Evolutionary conservation across 2,797 vertebrate genomes (phyloP).

Genomic region (Menidia menidia): DNA sequence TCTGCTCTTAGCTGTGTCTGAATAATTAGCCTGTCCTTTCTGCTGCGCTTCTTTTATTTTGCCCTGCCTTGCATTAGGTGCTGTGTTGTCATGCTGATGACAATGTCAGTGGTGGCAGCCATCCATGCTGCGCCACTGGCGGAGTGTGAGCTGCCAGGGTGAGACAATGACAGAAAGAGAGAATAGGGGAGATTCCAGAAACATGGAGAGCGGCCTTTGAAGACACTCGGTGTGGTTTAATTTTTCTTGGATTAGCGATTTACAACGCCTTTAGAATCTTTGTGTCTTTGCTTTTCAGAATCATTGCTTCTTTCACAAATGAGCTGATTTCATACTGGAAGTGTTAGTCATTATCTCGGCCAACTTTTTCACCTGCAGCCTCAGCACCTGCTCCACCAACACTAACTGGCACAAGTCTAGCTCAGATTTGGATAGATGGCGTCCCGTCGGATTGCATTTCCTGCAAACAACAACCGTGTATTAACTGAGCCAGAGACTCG

Average conservation of each 20-base stretch:
- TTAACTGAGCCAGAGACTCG: slow-evolving; percentile 13
- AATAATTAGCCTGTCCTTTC: slow-evolving; percentile 80
- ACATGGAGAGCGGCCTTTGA: slow-evolving; percentile 28
- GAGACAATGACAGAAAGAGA: slow-evolving; percentile 34
- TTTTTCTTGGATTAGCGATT: slow-evolving; percentile 30
- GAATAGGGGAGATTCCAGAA: slow-evolving; percentile 34
- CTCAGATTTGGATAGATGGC: slow-evolving; percentile 27
- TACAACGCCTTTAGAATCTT: neutral
- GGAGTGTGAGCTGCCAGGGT: slow-evolving; percentile 57
- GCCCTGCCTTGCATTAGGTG: slow-evolving; percentile 63
- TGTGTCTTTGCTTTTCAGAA: slow-evolving; percentile 4
- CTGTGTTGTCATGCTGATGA: slow-evolving; percentile 67
- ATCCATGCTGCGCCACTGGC: slow-evolving; percentile 69
- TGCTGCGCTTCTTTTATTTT: slow-evolving; percentile 69
- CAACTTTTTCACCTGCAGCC: slow-evolving; percentile 54
- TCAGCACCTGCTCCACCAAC: slow-evolving; percentile 51
- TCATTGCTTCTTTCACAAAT: slow-evolving; percentile 19
- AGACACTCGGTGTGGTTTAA: slow-evolving; percentile 17
- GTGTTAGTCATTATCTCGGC: slow-evolving; percentile 28
- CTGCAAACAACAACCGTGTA: slow-evolving; percentile 4
- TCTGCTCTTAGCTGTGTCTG: slow-evolving; percentile 72
- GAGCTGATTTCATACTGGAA: slow-evolving; percentile 32
- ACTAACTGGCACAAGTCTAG: slow-evolving; percentile 30
- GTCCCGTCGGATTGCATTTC: slow-evolving; percentile 22
- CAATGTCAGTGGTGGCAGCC: slow-evolving; percentile 70